Evolutionary conservation across 2,888 invertebrate species (phyloP), one percentile per base, ranked within the genome.

Genomic region (Philaethria dido): DNA sequence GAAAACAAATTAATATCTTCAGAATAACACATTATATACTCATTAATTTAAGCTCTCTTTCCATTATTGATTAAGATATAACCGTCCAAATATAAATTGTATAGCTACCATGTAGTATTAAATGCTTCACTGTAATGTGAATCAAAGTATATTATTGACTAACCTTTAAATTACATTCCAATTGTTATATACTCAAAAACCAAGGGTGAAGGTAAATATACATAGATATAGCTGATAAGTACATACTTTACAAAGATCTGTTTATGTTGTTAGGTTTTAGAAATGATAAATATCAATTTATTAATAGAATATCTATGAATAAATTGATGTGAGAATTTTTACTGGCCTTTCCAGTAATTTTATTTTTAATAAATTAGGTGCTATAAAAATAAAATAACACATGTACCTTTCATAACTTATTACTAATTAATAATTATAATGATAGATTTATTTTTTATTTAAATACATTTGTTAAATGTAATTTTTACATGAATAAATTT

Each of bases 221-320:
- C 20, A 11, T 33, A 52, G 29, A 33, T 92, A 16, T 29, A 52
- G 29, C 25, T 8, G 25, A 16, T n/a, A 48, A 14, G 14, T 22
- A 48, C 29, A 50, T 44, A 44, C 44, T 44, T 16, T 48, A 25
- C 14, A 48, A 48, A 25, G 25, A 25, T 25, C 16, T 29, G 29
- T 16, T 29, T 29, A 52, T 29, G 4, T 29, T 52, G 8, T 16
- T 33, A 52, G 11, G 4, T 33, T 52, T 29, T 52, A 52, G 29
- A 29, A 52, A 52, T 52, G 3, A 52, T 16, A 48, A 25, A 50
- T 50, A 50, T 25, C 3, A 4, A 16, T 52, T 16, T 16, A 11
- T 16, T 50, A 9, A 29, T 50, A 25, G 13, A 22, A 47, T 20
- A 47, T 25, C 16, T 52, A 9, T 29, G 9, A 29, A 52, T 52